Base-by-base conservation (phyloP, 2,888 invertebrate genomes). In the Bellardia pandia region DNA sequence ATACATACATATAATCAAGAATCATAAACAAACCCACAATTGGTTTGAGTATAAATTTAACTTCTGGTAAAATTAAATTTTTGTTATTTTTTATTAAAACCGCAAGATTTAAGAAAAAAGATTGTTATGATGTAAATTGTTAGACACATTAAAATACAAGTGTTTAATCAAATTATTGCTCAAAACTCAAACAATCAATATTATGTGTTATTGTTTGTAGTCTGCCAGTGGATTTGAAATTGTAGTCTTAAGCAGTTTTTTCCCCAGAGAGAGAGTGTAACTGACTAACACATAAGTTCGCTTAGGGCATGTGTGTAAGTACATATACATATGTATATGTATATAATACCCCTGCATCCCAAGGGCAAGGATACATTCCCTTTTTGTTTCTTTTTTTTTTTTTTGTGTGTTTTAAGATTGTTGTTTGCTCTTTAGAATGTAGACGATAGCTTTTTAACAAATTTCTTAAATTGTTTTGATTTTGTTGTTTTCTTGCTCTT, bases 391-490 rank as follows among this genome's bases (percentile, higher is more conserved):
- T 40, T 42, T 23, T 0, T 45, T 42, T 66, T 23, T 23, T 2
- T 40, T 66, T 9, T 42, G n/a, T 66, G 9, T 66, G 11, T 33
- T 62, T 62, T 37, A 2, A 62, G 5, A 62, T 7, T 23, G 16
- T 56, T 78, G 37, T 78, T 48, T 69, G 58, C 56, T 68, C 51
- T 74, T 42, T 37, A 37, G 69, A 14, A 69, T 83, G 69, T 76
- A n/a, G 84, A 66, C 48, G 58, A 81, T 71, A 71, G 81, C 37
- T 81, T 76, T 80, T 71, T 58, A 51, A 66, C 51, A 80, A 80
- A 74, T 82, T 86, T 85, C 81, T 86, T 74, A 81, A 81, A 77
- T 75, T 72, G 76, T 72, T 81, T 76, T 71, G 64, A 71, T 81
- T 71, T 66, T 76, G n/a, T 62, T 80, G 14, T 9, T 16, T 68